A percentile compares a stretch with the other conserved stretches of the same genome.
Conservation (phyloP, 2,888 invertebrate species). For the Melinaea marsaeus region DNA sequence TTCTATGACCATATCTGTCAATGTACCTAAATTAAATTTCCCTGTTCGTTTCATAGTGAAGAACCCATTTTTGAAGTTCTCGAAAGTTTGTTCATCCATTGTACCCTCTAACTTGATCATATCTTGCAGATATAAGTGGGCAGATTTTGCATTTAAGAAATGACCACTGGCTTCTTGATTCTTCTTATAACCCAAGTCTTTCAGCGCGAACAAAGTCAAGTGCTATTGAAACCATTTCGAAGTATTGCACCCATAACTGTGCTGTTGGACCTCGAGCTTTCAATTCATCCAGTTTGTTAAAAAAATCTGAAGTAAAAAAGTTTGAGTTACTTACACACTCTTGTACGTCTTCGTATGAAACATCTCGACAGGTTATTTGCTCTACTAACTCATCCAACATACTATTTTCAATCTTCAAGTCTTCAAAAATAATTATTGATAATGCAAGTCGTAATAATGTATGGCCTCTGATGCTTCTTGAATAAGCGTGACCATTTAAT, state of each 20-base stretch:
- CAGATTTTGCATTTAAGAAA: constrained; percentile 37
- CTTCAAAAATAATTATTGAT: constrained; percentile 38
- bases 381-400: constrained; percentile 37
- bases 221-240: constrained; percentile 43
- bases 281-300: constrained; percentile 33
- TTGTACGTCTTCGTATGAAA: constrained; percentile 44
- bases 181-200: constrained; percentile 28
- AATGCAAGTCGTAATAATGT: constrained; percentile 39
- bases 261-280: constrained; percentile 38
- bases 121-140: constrained; percentile 40
- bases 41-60: constrained; percentile 41
- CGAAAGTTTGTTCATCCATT: constrained; percentile 37
- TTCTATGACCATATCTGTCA: constrained; percentile 37
- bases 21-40: constrained; percentile 34
- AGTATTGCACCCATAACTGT: constrained; percentile 46
- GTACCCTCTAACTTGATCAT: constrained; percentile 36
- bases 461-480: constrained; percentile 44
- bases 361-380: constrained; percentile 35
- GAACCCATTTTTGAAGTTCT: constrained; percentile 35
- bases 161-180: constrained; percentile 45
- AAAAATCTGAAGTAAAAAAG: constrained; percentile 31
- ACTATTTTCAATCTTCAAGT: constrained; percentile 36
- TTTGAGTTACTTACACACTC: constrained; percentile 25
- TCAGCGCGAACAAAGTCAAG: constrained; percentile 28
- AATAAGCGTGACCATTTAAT: constrained; percentile 42